Evolutionary conservation across 2,113 vertebrate genomes (phyloP).

Genomic region (Amia ocellicauda): DNA sequence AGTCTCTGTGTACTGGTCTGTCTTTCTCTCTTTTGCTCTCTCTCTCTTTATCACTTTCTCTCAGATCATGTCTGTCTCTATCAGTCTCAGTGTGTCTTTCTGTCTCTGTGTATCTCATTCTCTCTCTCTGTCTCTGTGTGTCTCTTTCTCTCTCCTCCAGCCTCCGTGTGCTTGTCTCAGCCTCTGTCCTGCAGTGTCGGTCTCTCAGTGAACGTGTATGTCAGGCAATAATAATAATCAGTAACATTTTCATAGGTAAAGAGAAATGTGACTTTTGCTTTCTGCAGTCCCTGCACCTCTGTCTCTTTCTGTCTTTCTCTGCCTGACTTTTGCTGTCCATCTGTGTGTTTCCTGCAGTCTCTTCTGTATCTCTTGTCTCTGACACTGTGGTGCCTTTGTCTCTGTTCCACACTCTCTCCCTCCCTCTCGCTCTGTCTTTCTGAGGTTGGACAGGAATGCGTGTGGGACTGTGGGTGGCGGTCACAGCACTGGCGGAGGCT

Average conservation of each 20-base stretch:
- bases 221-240: too few relatives aligned
- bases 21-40: background rate
- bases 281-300: too few relatives aligned
- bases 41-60: background rate
- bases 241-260: too few relatives aligned
- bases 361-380: background rate
- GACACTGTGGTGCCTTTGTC: background rate
- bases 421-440: background rate
- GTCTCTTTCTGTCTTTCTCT: conserved; percentile 1
- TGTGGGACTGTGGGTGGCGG: background rate
- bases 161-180: background rate
- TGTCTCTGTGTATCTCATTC: too few relatives aligned
- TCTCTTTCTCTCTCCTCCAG: background rate
- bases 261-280: too few relatives aligned
- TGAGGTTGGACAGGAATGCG: conserved; percentile 10
- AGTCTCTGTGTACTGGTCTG: background rate
- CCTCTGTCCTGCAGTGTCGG: background rate
- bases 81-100: too few relatives aligned
- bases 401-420: background rate
- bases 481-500: background rate
- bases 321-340: background rate
- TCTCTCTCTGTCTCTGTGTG: too few relatives aligned
- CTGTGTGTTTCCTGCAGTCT: background rate
- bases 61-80: too few relatives aligned
- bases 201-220: too few relatives aligned